Evolutionary conservation across 2,113 vertebrate species (phyloP), one percentile per base, ranked within the genome.

Genomic region (Datnioides undecimradiatus): DNA sequence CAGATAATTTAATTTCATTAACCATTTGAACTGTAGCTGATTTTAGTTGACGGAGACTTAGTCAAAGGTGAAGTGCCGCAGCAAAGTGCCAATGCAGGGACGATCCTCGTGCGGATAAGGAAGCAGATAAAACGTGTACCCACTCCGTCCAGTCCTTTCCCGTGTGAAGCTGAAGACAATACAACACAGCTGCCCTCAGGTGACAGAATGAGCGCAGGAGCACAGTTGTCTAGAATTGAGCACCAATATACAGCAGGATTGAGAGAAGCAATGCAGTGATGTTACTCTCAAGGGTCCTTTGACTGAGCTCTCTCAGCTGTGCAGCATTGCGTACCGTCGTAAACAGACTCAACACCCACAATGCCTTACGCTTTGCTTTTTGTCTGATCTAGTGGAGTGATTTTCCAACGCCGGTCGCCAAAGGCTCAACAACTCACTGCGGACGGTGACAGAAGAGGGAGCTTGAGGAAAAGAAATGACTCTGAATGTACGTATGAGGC

Each of bases 181-280:
- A 72, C 76, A 84, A 79, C 76, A 73, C 82, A 82, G 60, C 76
- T 69, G 79, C 67, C 81, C 81, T 81, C 73, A 51, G 72, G 83
- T 90, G 88, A 92, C 88, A 90, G 85, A 87, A 90, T 86, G 80
- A 84, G 87, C 55, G 57, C 87, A 69, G 78, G 65, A 73, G 82
- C 81, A 76, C 63, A 77, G 84, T 86, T 69, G 70, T 88, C 85
- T 70, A 13, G 69, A 75, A 87, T 66, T 65, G 73, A 88, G 89
- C 84, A 74, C 69, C 85, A 81, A 81, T 80, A 83, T 79, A 70
- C 66, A 23, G 76, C 49, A 54, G 72, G 73, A 84, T 63, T 76
- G 79, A 83, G 80, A 78, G 79, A 82, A 34, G 88, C 77, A 63
- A 25, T n/a, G 84, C 76, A 63, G 62, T 71, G 64, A 70, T 79